phyloP scores from a whole-genome alignment of 2,797 vertebrate species.

The Rhynchonycteris naso region DNA sequence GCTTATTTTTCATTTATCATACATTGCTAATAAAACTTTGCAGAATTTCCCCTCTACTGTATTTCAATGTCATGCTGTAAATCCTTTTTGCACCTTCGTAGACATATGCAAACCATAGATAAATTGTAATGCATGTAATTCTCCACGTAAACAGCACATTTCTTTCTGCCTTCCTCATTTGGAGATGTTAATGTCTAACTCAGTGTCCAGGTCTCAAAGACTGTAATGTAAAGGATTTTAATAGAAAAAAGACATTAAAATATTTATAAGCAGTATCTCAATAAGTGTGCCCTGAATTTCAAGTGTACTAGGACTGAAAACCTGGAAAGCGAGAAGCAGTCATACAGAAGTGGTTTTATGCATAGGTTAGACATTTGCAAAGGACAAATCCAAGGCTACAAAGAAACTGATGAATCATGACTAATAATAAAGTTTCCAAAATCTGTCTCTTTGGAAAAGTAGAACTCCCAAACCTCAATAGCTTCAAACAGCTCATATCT shows the following conservation, averaged over 20 bases:
- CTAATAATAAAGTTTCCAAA: background rate
- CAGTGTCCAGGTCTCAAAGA: background rate
- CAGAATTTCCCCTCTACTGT: background rate
- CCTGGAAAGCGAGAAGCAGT: background rate
- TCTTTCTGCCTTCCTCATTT: constrained; percentile 32
- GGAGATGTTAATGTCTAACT: background rate
- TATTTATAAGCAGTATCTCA: constrained; percentile 50
- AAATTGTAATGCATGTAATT: background rate
- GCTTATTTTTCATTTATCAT: constrained; percentile 34
- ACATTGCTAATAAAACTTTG: background rate
- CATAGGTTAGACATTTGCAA: background rate
- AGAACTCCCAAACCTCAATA: background rate
- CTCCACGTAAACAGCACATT: background rate
- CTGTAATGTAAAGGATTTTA: background rate
- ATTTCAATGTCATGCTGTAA: background rate
- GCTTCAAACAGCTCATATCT: background rate
- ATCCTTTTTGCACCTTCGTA: background rate
- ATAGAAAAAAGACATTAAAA: constrained; percentile 45
- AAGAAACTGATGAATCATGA: background rate
- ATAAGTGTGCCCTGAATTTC: constrained; percentile 49
- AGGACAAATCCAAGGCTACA: background rate
- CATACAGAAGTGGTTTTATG: background rate
- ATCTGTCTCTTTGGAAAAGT: background rate
- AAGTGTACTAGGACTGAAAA: constrained; percentile 8
- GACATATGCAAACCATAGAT: background rate